Conservation (phyloP, 2,113 vertebrate genomes). For the Corythoichthys haematopterus region DNA sequence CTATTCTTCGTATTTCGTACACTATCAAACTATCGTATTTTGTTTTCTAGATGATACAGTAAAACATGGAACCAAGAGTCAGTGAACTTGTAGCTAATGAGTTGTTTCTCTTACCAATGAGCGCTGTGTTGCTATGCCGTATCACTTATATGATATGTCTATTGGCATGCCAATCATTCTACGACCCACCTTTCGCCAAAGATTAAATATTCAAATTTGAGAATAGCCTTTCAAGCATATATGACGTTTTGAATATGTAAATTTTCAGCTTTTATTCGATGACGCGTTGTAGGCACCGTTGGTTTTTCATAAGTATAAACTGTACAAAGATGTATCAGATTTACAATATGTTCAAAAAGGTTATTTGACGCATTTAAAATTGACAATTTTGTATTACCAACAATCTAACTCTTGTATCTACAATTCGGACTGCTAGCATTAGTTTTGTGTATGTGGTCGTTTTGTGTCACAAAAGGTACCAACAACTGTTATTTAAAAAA, state of each 20-base stretch:
- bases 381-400: neutral
- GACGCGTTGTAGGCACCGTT: neutral
- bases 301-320: neutral
- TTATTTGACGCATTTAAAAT: neutral
- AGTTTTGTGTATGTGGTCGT: neutral
- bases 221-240: too few relatives aligned
- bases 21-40: neutral
- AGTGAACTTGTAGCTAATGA: neutral
- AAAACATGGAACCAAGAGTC: neutral
- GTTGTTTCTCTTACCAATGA: constrained; percentile 52
- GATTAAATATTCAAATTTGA: neutral
- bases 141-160: constrained; percentile 54
- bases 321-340: neutral
- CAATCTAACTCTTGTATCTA: neutral
- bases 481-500: neutral
- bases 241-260: neutral
- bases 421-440: neutral
- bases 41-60: constrained; percentile 3
- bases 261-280: neutral
- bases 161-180: constrained; percentile 46
- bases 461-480: neutral
- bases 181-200: constrained; percentile 29
- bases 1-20: neutral
- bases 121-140: constrained; percentile 65
- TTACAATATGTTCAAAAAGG: neutral